These are phyloP conservation scores for Lepus europaeus DNA, from an alignment of 2,113 vertebrate species.

Conservation along the genomic window DNA sequence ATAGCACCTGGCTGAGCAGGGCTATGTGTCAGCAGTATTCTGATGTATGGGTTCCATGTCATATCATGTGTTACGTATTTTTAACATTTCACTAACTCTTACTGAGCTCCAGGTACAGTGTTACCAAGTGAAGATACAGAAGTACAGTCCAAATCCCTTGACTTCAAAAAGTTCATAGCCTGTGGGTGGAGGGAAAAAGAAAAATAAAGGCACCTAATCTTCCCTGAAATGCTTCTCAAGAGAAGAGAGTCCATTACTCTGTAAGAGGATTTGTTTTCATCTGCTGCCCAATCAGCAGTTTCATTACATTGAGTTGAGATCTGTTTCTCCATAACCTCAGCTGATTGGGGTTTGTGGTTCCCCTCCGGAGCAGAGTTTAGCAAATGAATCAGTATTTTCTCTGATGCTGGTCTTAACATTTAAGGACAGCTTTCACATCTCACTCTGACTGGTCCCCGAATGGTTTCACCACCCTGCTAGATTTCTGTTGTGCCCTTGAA, in stretches of 20 bases:
- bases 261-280: background rate
- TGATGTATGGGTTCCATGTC: background rate
- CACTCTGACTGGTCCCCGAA: background rate
- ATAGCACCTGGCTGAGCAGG: background rate
- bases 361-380: background rate
- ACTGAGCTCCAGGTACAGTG: background rate
- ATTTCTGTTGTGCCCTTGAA: background rate
- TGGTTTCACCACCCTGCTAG: background rate
- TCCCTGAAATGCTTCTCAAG: background rate
- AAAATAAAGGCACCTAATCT: background rate
- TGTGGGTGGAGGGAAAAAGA: background rate
- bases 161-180: slow-evolving; percentile 7
- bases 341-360: background rate
- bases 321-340: background rate
- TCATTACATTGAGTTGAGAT: background rate
- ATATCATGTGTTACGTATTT: background rate
- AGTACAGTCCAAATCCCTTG: background rate
- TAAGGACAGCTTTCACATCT: background rate
- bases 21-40: background rate
- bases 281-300: background rate
- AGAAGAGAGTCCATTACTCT: background rate
- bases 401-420: background rate
- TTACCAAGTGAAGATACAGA: background rate
- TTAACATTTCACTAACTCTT: background rate
- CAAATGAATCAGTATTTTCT: background rate